Evolutionary conservation across 2,888 invertebrate species (phyloP), one percentile per base, ranked within the genome.

Genomic region (Laspeyria flexula): DNA sequence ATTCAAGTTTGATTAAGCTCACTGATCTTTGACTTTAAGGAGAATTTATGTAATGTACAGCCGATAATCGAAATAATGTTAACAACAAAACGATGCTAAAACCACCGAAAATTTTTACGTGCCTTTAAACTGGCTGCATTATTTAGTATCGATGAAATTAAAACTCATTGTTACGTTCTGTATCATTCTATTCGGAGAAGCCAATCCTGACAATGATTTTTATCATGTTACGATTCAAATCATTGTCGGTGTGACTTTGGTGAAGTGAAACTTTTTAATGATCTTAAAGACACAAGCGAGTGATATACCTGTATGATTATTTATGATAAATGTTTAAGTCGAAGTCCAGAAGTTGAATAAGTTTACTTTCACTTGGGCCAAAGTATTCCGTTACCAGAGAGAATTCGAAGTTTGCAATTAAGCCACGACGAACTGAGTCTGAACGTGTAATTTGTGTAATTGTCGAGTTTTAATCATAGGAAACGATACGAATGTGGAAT

Each of bases 401-500:
- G 77, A 78, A 78, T 75, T 71, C 69, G 62, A 77, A 71, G 66
- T 63, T 68, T 42, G 65, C 66, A 78, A 79, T 77, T 77, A 77
- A 78, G 61, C 55, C 60, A 61, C 60, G 58, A 57, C 60, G 55
- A 59, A 61, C 60, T 58, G 54, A 71, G 60, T 60, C 60, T 58
- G 54, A 71, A 61, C 61, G 63, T 48, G 58, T 66, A 67, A 72
- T 69, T 73, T 75, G 60, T 72, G 52, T 68, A 65, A 76, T 69
- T 65, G 68, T 60, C 55, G 58, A 60, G 58, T 60, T 65, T 51
- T 65, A 67, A 78, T 73, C 57, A 63, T 73, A 72, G 75, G 76
- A 79, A 77, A 77, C 56, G 49, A 65, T 58, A 55, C 47, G 34
- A 46, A 50, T 58, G 40, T 60, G 40, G 59, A 71, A 69, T 71